phyloP scores from a whole-genome alignment of 2,113 vertebrate genomes.

The Channa maculata region DNA sequence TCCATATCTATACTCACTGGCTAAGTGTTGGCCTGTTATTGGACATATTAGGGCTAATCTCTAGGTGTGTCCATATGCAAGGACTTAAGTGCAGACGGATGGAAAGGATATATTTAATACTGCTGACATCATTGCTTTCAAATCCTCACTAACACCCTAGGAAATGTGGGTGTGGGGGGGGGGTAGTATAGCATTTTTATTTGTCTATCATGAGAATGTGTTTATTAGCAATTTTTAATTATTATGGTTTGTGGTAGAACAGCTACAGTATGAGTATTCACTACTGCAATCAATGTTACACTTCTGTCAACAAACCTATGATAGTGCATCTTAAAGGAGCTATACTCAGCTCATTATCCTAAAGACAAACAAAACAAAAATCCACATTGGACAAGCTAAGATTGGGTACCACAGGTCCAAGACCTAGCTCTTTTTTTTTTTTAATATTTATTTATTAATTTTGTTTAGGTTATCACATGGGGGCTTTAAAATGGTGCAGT shows the following conservation, averaged over 20 bases:
- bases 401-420: constrained; percentile 28
- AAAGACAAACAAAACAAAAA: constrained; percentile 38
- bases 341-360: constrained; percentile 20
- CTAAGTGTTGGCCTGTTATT: constrained; percentile 42
- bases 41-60: constrained; percentile 73
- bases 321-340: constrained; percentile 11
- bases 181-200: too few relatives aligned
- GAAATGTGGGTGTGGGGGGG: neutral
- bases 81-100: constrained; percentile 65
- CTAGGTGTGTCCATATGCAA: constrained; percentile 64
- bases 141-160: constrained; percentile 42
- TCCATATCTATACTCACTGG: constrained; percentile 45
- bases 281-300: neutral
- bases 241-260: neutral
- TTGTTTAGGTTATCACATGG: constrained; percentile 61
- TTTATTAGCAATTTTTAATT: constrained; percentile 1
- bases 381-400: constrained; percentile 45
- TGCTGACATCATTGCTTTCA: constrained; percentile 63
- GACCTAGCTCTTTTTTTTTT: constrained; percentile 31
- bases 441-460: neutral
- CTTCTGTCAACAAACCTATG: constrained; percentile 18
- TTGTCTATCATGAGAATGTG: neutral
- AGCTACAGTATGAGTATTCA: neutral
- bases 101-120: constrained; percentile 57
- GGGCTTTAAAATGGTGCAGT: constrained; percentile 67